Percentiles rank a stretch among this genome's conserved stretches.
Evolutionary conservation across 2,797 vertebrate species (phyloP).

Genomic region (Sardinella longiceps): DNA sequence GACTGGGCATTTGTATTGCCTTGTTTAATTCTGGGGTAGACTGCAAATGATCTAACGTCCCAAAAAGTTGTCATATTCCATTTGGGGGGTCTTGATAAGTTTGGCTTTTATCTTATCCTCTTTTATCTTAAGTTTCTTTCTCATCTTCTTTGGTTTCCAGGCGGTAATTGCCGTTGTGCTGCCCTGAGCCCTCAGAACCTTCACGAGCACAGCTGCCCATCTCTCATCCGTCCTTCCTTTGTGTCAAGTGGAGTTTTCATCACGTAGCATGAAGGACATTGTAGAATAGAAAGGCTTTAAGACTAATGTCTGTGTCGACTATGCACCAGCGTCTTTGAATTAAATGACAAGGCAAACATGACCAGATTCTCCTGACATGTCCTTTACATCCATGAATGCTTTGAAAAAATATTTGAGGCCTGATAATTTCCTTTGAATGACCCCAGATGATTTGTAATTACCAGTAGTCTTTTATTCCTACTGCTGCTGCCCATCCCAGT

Average conservation of each 20-base stretch:
- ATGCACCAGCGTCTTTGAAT: neutral
- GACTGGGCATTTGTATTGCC: no score
- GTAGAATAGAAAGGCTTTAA: neutral
- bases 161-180: neutral
- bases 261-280: neutral
- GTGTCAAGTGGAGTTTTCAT: neutral
- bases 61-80: no score
- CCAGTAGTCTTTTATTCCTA: neutral
- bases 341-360: neutral
- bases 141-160: neutral
- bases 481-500: neutral
- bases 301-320: neutral
- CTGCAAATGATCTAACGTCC: no score
- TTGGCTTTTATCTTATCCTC: neutral
- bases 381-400: neutral
- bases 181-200: neutral
- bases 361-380: neutral
- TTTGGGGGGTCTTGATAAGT: neutral
- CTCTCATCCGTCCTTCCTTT: neutral
- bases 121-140: neutral
- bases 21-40: no score
- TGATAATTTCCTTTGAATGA: neutral
- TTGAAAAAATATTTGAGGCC: neutral
- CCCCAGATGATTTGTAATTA: neutral
- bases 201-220: neutral